A percentile compares a stretch with the other conserved stretches of the same genome.
Evolutionary conservation across 2,888 invertebrate species (phyloP).

Genomic region (Conops quadrifasciatus): DNA sequence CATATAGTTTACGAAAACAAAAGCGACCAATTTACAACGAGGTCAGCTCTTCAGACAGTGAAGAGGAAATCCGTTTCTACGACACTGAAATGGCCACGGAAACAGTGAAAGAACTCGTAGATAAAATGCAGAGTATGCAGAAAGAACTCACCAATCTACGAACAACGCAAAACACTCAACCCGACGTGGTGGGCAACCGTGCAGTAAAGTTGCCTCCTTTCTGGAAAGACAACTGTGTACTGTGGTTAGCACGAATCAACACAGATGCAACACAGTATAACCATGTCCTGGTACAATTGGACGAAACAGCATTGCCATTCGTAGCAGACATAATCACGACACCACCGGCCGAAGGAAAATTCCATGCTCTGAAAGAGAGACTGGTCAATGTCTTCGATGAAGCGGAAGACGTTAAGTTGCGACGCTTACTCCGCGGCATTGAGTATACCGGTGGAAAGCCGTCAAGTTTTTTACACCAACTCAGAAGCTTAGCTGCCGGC

Average conservation of each 20-base stretch:
- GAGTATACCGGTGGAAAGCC: constrained; percentile 10
- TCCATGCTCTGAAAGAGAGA: neutral
- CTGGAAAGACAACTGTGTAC: neutral
- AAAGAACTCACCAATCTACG: neutral
- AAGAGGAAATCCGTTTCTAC: neutral
- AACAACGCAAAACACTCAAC: neutral
- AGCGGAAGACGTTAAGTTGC: neutral
- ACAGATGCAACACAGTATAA: neutral
- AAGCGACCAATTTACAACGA: neutral
- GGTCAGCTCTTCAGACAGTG: neutral
- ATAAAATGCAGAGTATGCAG: constrained; percentile 5
- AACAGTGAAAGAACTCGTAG: neutral
- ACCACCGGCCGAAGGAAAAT: neutral
- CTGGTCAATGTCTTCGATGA: neutral
- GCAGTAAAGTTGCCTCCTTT: constrained; percentile 1
- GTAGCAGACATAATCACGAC: constrained; percentile 4
- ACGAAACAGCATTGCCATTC: constrained; percentile 5
- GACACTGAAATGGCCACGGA: constrained; percentile 12
- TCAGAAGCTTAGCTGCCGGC: constrained; percentile 3
- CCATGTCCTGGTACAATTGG: neutral
- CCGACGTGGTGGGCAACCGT: neutral
- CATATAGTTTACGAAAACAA: neutral
- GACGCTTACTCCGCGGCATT: neutral
- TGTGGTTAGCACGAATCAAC: constrained; percentile 2
- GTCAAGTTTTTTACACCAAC: constrained; percentile 2